phyloP scores from a whole-genome alignment of 2,797 vertebrate genomes.

The Poecile montanus region DNA sequence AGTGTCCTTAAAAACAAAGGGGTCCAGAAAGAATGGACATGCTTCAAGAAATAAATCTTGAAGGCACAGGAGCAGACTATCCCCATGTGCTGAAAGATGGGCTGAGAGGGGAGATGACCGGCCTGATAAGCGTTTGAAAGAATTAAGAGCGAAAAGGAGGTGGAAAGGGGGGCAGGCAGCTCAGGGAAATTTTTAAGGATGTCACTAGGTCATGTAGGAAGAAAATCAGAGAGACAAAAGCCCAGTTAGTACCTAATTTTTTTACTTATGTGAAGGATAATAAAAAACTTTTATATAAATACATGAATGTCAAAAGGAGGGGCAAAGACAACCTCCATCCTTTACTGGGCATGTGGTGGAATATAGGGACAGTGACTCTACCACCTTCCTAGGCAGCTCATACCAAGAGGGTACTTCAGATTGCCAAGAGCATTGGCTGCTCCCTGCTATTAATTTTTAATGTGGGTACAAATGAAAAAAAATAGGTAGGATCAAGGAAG shows the following conservation, averaged over 20 bases:
- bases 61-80: neutral
- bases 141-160: neutral
- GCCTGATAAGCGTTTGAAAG: neutral
- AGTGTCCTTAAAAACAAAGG: neutral
- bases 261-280: neutral
- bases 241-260: neutral
- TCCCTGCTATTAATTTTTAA: neutral
- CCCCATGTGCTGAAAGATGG: neutral
- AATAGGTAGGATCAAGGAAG: neutral
- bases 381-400: neutral
- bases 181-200: neutral
- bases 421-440: too few species aligned
- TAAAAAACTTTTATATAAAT: neutral
- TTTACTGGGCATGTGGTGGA: accelerated
- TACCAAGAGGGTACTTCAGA: too few species aligned
- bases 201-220: neutral
- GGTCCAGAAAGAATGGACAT: neutral
- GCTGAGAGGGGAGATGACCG: too few species aligned
- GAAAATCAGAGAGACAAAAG: neutral
- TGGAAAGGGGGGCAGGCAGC: neutral
- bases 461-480: neutral
- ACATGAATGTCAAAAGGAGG: neutral
- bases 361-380: neutral
- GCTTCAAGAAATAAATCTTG: neutral
- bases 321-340: neutral